These are phyloP conservation scores for Carassius gibelio DNA, from an alignment of 2,113 vertebrate species.

Conservation along the genomic window DNA sequence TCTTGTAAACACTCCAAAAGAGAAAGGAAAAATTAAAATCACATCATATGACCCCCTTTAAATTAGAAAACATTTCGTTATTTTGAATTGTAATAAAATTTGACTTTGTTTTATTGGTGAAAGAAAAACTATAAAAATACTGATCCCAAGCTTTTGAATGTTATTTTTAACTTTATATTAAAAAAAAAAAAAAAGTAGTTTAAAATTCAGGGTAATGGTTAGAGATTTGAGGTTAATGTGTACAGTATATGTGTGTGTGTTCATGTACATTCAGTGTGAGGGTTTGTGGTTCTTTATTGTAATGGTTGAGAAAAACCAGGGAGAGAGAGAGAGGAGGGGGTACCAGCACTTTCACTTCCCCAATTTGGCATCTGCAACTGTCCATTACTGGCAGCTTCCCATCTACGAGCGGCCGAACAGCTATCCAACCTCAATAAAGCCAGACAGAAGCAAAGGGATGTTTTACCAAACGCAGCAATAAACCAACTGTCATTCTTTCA, in stretches of 20 bases:
- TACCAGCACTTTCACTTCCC: constrained; percentile 82
- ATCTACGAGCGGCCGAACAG: constrained; percentile 16
- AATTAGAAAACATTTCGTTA: not conserved
- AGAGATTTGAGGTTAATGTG: not conserved
- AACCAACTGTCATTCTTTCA: constrained; percentile 52
- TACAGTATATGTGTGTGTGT: constrained; percentile 31
- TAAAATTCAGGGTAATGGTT: not conserved
- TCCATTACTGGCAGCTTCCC: constrained; percentile 61
- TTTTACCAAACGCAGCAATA: constrained; percentile 56
- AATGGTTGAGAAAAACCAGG: constrained; percentile 46
- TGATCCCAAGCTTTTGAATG: too few species aligned
- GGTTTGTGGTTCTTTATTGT: constrained; percentile 44
- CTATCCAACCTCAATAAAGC: constrained; percentile 54
- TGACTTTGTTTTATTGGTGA: too few species aligned
- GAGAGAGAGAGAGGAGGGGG: constrained; percentile 39
- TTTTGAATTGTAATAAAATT: not conserved
- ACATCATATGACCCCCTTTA: too few species aligned
- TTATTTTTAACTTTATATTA: too few species aligned
- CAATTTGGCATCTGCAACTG: constrained; percentile 67
- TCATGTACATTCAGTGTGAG: constrained; percentile 12
- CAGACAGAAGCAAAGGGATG: constrained; percentile 48
- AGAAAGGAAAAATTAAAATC: too few species aligned
- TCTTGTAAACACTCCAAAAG: too few species aligned
- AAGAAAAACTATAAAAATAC: too few species aligned
- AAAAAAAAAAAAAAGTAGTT: not conserved